A percentile compares a stretch with the other conserved stretches of the same genome.
phyloP scores from a whole-genome alignment of 2,113 vertebrate species.

The Hippocampus barbouri region DNA sequence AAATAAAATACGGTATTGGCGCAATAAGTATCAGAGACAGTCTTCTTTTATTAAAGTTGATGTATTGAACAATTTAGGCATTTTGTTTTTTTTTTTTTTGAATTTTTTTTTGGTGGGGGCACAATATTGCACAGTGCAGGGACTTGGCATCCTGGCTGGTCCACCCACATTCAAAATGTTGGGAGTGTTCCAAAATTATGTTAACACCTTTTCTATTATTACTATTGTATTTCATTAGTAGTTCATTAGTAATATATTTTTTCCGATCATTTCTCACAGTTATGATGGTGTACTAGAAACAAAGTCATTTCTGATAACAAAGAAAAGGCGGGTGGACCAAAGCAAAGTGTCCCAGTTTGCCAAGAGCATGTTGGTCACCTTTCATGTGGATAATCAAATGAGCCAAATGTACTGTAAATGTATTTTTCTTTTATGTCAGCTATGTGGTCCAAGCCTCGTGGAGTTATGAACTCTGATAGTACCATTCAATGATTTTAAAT shows the following conservation, averaged over 20 bases:
- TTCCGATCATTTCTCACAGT: not conserved
- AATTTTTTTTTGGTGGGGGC: not conserved
- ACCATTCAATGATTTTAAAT: slow-evolving; percentile 7
- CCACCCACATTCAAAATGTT: too few species aligned
- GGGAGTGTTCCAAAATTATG: too few species aligned
- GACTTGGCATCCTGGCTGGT: too few species aligned
- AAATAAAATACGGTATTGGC: not conserved
- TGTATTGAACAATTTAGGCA: not conserved
- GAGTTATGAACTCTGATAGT: not conserved
- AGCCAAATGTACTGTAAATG: not conserved
- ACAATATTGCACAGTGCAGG: not conserved
- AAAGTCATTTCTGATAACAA: not conserved
- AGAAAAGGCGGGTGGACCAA: not conserved
- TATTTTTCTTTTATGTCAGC: not conserved
- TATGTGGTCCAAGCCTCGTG: slow-evolving; percentile 6
- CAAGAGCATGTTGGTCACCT: not conserved
- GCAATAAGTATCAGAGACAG: not conserved
- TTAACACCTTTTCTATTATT: too few species aligned
- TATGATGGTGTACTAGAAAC: not conserved
- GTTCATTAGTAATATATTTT: too few species aligned
- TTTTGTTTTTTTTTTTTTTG: too few species aligned
- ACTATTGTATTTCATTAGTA: not conserved
- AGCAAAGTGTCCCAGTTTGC: too few species aligned
- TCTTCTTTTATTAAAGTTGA: not conserved
- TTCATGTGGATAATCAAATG: not conserved